Conservation (phyloP, 2,888 invertebrate species). For the Heteropelma amictum region DNA sequence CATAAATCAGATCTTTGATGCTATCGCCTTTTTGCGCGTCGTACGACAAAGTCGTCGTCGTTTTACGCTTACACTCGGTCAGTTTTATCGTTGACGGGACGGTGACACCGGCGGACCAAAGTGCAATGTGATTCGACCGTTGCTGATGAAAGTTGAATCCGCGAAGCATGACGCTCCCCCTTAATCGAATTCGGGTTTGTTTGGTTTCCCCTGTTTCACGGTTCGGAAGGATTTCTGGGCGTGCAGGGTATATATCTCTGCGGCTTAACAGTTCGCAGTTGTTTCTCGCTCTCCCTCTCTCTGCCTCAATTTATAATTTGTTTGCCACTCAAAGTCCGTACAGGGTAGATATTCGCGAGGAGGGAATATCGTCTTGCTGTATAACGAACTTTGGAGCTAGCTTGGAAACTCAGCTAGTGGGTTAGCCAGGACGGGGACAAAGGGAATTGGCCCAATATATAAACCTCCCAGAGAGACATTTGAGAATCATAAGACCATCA, state of each 20-base stretch:
- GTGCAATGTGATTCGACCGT: constrained; percentile 2
- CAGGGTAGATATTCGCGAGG: not conserved
- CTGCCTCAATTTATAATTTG: constrained; percentile 13
- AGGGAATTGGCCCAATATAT: constrained; percentile 1
- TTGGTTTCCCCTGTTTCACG: constrained; percentile 25
- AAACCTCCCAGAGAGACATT: constrained; percentile 18
- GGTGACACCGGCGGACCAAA: too few relatives aligned
- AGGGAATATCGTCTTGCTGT: not conserved
- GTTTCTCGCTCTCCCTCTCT: not conserved
- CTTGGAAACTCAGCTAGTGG: not conserved
- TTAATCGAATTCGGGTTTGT: constrained; percentile 11
- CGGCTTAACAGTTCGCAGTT: not conserved
- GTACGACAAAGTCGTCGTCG: too few relatives aligned
- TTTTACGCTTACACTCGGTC: too few relatives aligned
- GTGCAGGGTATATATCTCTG: too few relatives aligned
- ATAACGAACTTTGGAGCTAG: constrained; percentile 8
- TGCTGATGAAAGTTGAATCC: not conserved
- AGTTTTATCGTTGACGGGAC: too few relatives aligned
- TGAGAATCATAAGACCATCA: constrained; percentile 15
- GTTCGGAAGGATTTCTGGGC: constrained; percentile 13
- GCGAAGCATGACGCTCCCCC: not conserved
- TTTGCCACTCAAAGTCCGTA: not conserved
- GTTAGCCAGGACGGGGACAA: not conserved
- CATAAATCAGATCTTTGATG: too few relatives aligned
- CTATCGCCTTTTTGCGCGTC: too few relatives aligned